phyloP scores from a whole-genome alignment of 2,888 invertebrate genomes.

The Zele albiditarsus region DNA sequence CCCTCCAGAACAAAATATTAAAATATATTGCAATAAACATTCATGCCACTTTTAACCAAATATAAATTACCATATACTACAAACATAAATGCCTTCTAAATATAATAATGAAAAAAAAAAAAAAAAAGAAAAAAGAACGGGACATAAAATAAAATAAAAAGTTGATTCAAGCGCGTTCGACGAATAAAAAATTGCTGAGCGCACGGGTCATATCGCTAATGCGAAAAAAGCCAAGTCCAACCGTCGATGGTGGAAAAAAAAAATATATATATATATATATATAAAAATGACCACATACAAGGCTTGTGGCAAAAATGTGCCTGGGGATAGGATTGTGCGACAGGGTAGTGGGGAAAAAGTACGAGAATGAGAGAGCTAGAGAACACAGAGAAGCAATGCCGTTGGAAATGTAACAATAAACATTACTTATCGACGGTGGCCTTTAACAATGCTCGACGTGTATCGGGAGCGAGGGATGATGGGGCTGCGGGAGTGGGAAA shows the following conservation, averaged over 20 bases:
- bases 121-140: background rate
- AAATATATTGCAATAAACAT: constrained; percentile 1
- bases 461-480: constrained; percentile 49
- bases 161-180: background rate
- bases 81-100: constrained; percentile 3
- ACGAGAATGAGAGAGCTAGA: constrained; percentile 4
- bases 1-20: background rate
- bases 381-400: constrained; percentile 41
- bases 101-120: constrained; percentile 2
- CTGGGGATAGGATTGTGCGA: constrained; percentile 30
- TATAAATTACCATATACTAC: background rate
- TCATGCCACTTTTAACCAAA: background rate
- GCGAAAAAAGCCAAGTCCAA: constrained; percentile 57
- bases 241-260: constrained; percentile 66
- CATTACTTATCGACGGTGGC: constrained; percentile 71
- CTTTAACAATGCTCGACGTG: constrained; percentile 65
- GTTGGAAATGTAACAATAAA: constrained; percentile 71
- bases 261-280: constrained; percentile 41
- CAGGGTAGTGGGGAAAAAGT: constrained; percentile 17
- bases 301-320: constrained; percentile 42
- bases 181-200: constrained; percentile 48
- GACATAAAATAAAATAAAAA: background rate
- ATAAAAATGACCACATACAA: constrained; percentile 18
- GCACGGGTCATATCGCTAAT: constrained; percentile 61
- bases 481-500: constrained; percentile 27